phyloP scores from a whole-genome alignment of 2,113 vertebrate species.

The Dromaius novaehollandiae region DNA sequence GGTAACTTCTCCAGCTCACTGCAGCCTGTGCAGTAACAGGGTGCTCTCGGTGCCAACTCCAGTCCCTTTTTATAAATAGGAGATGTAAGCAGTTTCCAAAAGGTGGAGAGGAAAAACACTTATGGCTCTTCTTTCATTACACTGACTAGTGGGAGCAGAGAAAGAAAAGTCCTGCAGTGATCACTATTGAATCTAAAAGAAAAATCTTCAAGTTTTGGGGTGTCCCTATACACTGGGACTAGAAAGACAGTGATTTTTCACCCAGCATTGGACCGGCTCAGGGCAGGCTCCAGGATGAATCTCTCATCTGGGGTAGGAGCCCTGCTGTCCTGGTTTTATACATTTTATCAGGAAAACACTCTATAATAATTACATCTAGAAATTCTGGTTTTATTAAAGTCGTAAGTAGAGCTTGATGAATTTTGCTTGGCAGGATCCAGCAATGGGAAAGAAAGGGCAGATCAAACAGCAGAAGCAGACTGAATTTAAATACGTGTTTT shows the following conservation, averaged over 20 bases:
- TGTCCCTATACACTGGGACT: neutral
- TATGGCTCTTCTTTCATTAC: neutral
- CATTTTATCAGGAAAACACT: neutral
- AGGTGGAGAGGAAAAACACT: neutral
- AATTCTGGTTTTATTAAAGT: neutral
- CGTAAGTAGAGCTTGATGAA: neutral
- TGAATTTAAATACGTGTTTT: neutral
- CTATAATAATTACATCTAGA: neutral
- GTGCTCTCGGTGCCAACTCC: neutral
- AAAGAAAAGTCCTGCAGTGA: neutral
- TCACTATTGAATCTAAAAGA: neutral
- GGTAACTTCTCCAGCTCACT: neutral
- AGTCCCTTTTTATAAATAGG: neutral
- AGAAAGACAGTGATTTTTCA: neutral
- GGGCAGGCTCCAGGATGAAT: neutral
- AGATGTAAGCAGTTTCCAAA: neutral
- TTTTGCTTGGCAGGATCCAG: neutral
- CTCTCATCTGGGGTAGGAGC: neutral
- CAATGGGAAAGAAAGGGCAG: neutral
- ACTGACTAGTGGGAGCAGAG: neutral
- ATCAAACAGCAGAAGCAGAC: neutral
- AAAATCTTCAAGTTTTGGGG: neutral
- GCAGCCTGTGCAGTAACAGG: neutral
- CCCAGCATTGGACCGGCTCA: neutral
- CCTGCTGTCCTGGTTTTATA: neutral